Base-by-base conservation (phyloP, 2,888 invertebrate genomes). In the Andrena fulva region DNA sequence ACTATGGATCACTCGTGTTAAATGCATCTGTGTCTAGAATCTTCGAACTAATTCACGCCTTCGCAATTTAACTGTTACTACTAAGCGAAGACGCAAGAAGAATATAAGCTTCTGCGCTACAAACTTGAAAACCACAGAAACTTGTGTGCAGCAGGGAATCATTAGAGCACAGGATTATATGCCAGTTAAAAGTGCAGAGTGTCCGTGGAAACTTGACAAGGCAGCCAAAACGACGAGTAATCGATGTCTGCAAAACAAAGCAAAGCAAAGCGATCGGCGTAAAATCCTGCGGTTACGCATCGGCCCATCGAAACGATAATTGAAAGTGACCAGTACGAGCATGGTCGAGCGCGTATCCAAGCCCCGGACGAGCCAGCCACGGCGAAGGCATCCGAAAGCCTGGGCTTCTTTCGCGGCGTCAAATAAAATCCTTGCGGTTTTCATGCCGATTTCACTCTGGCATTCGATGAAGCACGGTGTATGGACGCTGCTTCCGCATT, bases 371-470 rank as follows among this genome's bases (percentile, higher is more conserved):
- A 59, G 20, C 71, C 83, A 83, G 48, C 77, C 71, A 42, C 48
- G 33, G 54, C 62, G 69, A 60, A 56, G 66, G 70, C 24, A 77
- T 74, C 70, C 67, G 74, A 77, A 83, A 74, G 69, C 42, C 29
- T 42, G 42, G 50, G 77, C 68, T 75, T 86, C 77, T 79, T 77
- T 81, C 82, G 62, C 60, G 80, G 89, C 64, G 89, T 87, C 74
- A 89, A 88, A 88, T 88, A 89, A 88, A 88, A 89, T 89, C 81
- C 78, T 89, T 85, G 88, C 80, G 88, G 88, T 88, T 85, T 88
- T 81, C 88, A 89, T 87, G 89, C 89, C 80, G 88, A 88, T 88
- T 88, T 88, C 88, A 89, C 88, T 87, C 80, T n/a, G 81, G 79
- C 82, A 82, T 89, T 89, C 87, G 89, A 73, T 82, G 89, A 85